Evolutionary conservation across 1,140 invertebrate genomes (phyloP).

Genomic region (Aphis gossypii): DNA sequence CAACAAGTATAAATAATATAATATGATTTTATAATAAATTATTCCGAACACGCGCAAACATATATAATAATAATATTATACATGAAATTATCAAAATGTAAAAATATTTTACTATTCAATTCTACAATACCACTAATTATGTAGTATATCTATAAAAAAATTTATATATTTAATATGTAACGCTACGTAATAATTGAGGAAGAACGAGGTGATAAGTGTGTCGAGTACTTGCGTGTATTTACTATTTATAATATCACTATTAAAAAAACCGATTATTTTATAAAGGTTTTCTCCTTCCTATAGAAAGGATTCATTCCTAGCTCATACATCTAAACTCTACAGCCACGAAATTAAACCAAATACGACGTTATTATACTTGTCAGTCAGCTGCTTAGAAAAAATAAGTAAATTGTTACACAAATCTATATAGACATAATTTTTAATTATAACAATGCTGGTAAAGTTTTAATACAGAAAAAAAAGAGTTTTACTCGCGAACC

Average conservation of each 20-base stretch:
- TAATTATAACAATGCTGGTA: not conserved
- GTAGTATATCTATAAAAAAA: too few relatives aligned
- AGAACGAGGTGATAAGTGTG: not conserved
- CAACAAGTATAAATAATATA: not conserved
- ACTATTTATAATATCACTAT: not conserved
- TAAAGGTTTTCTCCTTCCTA: not conserved
- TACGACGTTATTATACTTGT: not conserved
- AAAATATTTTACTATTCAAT: not conserved
- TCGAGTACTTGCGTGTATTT: not conserved
- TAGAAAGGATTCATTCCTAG: not conserved
- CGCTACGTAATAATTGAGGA: not conserved
- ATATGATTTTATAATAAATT: constrained; percentile 26
- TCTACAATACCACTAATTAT: not conserved
- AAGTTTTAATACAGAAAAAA: not conserved
- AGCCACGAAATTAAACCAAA: not conserved
- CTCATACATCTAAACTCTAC: not conserved
- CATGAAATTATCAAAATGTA: not conserved
- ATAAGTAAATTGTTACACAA: not conserved
- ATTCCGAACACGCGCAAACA: not conserved
- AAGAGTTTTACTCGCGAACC: not conserved
- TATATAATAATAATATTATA: not conserved
- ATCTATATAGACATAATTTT: not conserved
- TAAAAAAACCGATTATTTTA: not conserved
- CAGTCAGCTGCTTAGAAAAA: not conserved
- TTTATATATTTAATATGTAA: not conserved